Evolutionary conservation across 2,113 vertebrate species (phyloP).

Genomic region (Piaya cayana): DNA sequence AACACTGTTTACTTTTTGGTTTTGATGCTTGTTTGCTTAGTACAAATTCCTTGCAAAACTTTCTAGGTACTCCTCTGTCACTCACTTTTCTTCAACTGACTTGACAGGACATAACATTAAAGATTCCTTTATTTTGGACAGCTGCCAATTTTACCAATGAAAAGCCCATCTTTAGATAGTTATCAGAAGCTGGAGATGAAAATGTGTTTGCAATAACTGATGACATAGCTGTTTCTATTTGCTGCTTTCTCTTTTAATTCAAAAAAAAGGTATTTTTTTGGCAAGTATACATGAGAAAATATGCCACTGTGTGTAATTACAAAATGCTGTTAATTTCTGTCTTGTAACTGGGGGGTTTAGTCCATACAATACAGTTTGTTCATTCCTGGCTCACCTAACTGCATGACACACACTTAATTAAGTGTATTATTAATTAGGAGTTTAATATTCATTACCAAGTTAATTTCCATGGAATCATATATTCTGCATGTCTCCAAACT

Average conservation of each 20-base stretch:
- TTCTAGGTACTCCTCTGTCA: background rate
- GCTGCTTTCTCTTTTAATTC: constrained; percentile 68
- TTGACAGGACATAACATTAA: constrained; percentile 22
- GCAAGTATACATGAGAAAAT: constrained; percentile 64
- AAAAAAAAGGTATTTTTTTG: constrained; percentile 65
- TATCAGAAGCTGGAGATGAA: constrained; percentile 51
- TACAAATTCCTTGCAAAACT: constrained; percentile 9
- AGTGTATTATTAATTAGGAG: constrained; percentile 59
- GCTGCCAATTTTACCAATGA: constrained; percentile 63
- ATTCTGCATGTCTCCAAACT: constrained; percentile 1
- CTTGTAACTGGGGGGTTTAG: constrained; percentile 26
- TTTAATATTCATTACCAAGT: constrained; percentile 41
- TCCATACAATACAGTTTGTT: constrained; percentile 38
- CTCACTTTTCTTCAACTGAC: background rate
- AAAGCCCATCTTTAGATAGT: constrained; percentile 55
- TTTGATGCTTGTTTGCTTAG: background rate
- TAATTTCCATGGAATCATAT: constrained; percentile 27
- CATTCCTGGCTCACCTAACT: constrained; percentile 39
- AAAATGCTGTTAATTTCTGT: constrained; percentile 63
- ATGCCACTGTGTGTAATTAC: constrained; percentile 62
- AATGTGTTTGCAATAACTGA: constrained; percentile 64
- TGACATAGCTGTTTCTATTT: constrained; percentile 72
- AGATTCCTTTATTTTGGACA: constrained; percentile 40
- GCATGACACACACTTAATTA: constrained; percentile 37
- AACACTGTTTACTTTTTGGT: background rate